These are phyloP conservation scores for Campoplex capitator DNA, from an alignment of 2,888 invertebrate genomes.

Conservation along the genomic window DNA sequence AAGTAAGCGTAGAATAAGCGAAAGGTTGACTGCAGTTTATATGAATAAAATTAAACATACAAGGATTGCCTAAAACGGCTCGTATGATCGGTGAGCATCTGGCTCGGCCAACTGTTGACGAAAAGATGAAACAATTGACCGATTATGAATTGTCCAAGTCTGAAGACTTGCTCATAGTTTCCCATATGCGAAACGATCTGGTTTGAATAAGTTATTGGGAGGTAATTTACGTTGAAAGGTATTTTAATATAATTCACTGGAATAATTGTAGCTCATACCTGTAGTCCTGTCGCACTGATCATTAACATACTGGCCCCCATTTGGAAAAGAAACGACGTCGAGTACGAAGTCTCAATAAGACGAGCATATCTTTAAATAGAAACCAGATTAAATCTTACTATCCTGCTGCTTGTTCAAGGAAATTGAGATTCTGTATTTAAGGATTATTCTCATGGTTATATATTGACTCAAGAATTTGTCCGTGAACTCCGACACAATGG, in stretches of 20 bases:
- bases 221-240: background rate
- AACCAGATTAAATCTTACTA: background rate
- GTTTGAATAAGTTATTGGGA: background rate
- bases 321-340: conserved; percentile 58
- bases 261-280: conserved; percentile 31
- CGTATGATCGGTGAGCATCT: conserved; percentile 67
- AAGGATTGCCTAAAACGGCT: conserved; percentile 48
- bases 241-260: background rate
- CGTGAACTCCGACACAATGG: conserved; percentile 45
- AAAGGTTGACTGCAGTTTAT: background rate
- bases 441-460: background rate
- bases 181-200: conserved; percentile 63
- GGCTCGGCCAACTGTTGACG: conserved; percentile 67
- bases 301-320: conserved; percentile 59
- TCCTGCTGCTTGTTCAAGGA: background rate
- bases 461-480: conserved; percentile 46
- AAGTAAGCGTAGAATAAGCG: background rate
- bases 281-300: conserved; percentile 66
- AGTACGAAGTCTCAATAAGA: conserved; percentile 55
- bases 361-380: conserved; percentile 56
- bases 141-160: conserved; percentile 56
- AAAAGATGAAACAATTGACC: conserved; percentile 65
- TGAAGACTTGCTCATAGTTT: conserved; percentile 51
- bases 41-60: conserved; percentile 50
- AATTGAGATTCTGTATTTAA: conserved; percentile 2